phyloP scores from a whole-genome alignment of 2,113 vertebrate species.

The Ictidomys tridecemlineatus region DNA sequence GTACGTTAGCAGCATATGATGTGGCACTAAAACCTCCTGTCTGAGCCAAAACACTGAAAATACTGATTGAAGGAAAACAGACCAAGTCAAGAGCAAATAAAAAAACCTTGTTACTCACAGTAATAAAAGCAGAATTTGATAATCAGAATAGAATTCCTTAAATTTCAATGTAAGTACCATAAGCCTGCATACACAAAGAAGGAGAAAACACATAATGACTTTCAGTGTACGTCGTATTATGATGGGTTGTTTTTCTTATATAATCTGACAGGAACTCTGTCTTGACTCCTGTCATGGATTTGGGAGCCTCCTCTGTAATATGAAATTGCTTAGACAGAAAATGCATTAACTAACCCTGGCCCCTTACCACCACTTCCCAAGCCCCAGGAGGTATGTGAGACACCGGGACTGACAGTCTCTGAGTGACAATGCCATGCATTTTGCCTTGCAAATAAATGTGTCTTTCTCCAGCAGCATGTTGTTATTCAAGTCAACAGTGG shows the following conservation, averaged over 20 bases:
- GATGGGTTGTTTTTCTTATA: neutral
- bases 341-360: neutral
- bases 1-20: rapidly evolving
- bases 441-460: neutral
- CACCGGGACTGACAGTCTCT: neutral
- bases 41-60: neutral
- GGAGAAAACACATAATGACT: neutral
- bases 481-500: neutral
- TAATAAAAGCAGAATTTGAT: neutral
- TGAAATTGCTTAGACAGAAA: neutral
- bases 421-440: neutral
- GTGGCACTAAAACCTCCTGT: neutral
- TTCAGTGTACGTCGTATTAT: rapidly evolving
- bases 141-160: neutral
- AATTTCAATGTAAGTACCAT: neutral
- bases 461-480: neutral
- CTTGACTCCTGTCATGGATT: neutral
- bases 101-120: neutral
- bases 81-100: neutral
- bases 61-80: neutral
- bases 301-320: neutral
- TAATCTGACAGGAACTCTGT: neutral
- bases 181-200: neutral
- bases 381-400: neutral
- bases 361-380: neutral